Conservation (phyloP, 2,113 vertebrate species). For the Oncorhynchus kisutch region DNA sequence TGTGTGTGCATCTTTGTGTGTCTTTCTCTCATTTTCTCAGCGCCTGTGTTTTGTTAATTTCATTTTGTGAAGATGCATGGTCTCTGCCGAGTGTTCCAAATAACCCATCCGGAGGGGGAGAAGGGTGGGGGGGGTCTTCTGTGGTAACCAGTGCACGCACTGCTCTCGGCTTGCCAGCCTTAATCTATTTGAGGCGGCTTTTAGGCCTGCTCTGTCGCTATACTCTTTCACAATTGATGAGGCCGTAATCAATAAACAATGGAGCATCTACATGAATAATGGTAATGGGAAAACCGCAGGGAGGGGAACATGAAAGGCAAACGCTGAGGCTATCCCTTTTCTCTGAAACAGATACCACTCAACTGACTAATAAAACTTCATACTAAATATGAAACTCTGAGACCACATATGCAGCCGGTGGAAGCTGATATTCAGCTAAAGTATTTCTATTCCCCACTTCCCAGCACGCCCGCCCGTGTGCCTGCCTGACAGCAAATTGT, state of each 20-base stretch:
- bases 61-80: slow-evolving; percentile 27
- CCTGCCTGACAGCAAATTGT: slow-evolving; percentile 58
- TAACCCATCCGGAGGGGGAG: slow-evolving; percentile 29
- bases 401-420: slow-evolving; percentile 19
- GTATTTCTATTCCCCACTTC: slow-evolving; percentile 37
- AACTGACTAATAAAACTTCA: slow-evolving; percentile 61
- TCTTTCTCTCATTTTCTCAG: slow-evolving; percentile 32
- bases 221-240: slow-evolving; percentile 73
- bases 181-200: slow-evolving; percentile 74
- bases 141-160: background rate
- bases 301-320: slow-evolving; percentile 55
- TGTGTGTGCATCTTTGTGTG: slow-evolving; percentile 12
- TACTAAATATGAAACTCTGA: slow-evolving; percentile 56
- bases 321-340: slow-evolving; percentile 25
- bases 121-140: no score
- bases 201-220: slow-evolving; percentile 61
- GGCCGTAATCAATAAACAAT: slow-evolving; percentile 71
- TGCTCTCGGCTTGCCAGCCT: slow-evolving; percentile 9
- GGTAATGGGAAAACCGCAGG: slow-evolving; percentile 49
- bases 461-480: background rate
- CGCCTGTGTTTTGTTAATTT: background rate
- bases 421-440: slow-evolving; percentile 48
- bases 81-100: slow-evolving; percentile 47
- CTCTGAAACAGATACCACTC: slow-evolving; percentile 60
- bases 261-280: slow-evolving; percentile 62